phyloP scores from a whole-genome alignment of 2,888 invertebrate species.

The Papilio elwesi region DNA sequence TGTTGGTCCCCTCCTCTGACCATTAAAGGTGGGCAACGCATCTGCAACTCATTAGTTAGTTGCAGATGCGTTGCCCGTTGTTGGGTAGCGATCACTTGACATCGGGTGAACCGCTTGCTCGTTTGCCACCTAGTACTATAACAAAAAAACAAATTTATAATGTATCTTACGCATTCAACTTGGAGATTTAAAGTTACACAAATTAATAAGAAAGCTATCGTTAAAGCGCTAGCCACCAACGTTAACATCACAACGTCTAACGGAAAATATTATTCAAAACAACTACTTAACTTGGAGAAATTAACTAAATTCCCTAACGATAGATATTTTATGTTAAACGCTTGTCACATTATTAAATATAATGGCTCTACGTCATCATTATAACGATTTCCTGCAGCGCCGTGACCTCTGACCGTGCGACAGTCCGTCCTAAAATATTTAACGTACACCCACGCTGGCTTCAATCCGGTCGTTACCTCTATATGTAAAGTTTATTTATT shows the following conservation, averaged over 20 bases:
- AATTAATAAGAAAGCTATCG: background rate
- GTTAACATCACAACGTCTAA: conserved; percentile 7
- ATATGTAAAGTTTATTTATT: conserved; percentile 10
- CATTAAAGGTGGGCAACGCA: too few relatives aligned
- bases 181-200: background rate
- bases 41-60: too few relatives aligned
- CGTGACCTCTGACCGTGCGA: conserved; percentile 36
- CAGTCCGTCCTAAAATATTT: conserved; percentile 25
- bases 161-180: background rate
- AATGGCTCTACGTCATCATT: conserved; percentile 24
- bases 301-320: conserved; percentile 16
- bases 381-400: conserved; percentile 13
- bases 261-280: conserved; percentile 19
- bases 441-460: conserved; percentile 26
- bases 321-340: conserved; percentile 25
- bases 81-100: too few relatives aligned
- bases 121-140: too few relatives aligned
- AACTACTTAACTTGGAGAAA: conserved; percentile 21
- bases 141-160: background rate
- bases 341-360: conserved; percentile 26
- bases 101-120: too few relatives aligned
- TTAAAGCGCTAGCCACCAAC: conserved; percentile 3
- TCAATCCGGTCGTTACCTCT: conserved; percentile 13
- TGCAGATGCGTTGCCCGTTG: too few relatives aligned
- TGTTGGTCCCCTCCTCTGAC: too few relatives aligned